Evolutionary conservation across 37 sponge, comb jelly and placozoan genomes (phyloP), one percentile per base, ranked within the genome.

Genomic region (Lycopodina hypogea): DNA sequence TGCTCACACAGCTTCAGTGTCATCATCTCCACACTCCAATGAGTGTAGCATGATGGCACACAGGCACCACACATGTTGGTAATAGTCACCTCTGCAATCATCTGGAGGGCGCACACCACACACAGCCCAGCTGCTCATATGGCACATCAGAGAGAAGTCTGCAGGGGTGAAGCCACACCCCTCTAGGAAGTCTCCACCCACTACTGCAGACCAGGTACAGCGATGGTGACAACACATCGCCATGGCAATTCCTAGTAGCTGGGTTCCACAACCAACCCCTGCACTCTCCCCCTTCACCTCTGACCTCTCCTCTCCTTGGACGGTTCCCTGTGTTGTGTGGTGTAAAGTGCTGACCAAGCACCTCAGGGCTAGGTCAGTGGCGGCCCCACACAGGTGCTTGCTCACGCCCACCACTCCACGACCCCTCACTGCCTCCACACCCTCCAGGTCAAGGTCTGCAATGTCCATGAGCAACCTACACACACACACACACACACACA

Each of bases 171-270:
- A 90, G 14, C 92, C 92, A 36, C 79, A 78, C 52, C 74, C 48
- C 17, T 56, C 50, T 17, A 89, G 77, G 52, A 85, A 83, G 42
- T 82, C 78, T 28, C 69, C 42, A 19, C 94, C 94, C 41, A 82
- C 87, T 12, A 94, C 72, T 34, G 72, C 71, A 15, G 38, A 29
- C 96, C 96, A 96, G 48, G 74, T 48, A 60, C 94, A 93, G 32
- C 88, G 84, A 56, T 96, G 96, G 56, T 96, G 96, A 67, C 96
- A 96, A 70, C 96, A 96, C 28, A 85, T 75, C 2, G 96, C 96
- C 50, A 96, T 77, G 34, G 88, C 74, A 8, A 85, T 35, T n/a
- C 86, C 94, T n/a, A 29, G 19, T 24, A 84, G 68, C 45, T 58
- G 52, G 1, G 75, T 17, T 23, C 63, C 11, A 8, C n/a, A 30